Percentiles rank a stretch among this genome's conserved stretches.
Conservation (phyloP, 2,113 vertebrate genomes). For the Erinaceus europaeus region DNA sequence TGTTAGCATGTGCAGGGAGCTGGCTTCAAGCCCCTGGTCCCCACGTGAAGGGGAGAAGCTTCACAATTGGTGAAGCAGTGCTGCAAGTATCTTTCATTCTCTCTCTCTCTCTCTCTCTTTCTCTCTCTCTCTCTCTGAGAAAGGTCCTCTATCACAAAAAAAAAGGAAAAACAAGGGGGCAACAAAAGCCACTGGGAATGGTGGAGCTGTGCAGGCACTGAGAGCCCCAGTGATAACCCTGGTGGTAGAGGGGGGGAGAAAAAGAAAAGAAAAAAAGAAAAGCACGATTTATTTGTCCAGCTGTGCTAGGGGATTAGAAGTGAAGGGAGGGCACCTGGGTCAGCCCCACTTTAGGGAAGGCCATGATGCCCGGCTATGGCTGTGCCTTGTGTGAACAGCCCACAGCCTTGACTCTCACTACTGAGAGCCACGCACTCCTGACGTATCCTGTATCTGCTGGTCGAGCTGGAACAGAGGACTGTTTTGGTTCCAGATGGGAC, state of each 20-base stretch:
- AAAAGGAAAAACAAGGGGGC: too few relatives aligned
- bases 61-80: too few relatives aligned
- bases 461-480: neutral
- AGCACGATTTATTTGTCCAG: neutral
- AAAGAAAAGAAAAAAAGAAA: neutral
- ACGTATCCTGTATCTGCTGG: neutral
- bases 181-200: too few relatives aligned
- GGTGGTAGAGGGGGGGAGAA: neutral
- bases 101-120: too few relatives aligned
- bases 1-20: too few relatives aligned
- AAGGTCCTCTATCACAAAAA: too few relatives aligned
- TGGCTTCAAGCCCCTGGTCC: too few relatives aligned
- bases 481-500: neutral
- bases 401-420: neutral
- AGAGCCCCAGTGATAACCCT: too few relatives aligned
- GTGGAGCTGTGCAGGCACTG: too few relatives aligned
- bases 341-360: neutral
- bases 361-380: neutral
- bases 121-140: too few relatives aligned
- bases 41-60: too few relatives aligned
- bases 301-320: constrained; percentile 12
- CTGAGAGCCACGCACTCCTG: neutral
- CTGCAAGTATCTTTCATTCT: too few relatives aligned
- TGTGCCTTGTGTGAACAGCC: neutral
- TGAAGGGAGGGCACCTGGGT: neutral